Evolutionary conservation across 2,888 invertebrate species (phyloP).

Genomic region (Aleiodes testaceus): DNA sequence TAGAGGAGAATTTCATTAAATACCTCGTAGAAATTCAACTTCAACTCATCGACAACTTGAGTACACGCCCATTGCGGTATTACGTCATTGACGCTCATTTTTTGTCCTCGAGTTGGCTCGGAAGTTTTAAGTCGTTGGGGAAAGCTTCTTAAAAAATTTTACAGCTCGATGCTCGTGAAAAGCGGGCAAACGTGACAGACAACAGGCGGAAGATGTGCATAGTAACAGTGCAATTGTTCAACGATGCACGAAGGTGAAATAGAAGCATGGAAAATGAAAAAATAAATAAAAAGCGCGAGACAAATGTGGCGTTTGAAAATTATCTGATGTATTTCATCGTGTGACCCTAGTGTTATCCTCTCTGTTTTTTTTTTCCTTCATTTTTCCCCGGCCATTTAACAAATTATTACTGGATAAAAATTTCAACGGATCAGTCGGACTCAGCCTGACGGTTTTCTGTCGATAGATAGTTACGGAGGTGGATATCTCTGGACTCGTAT

Average conservation of each 20-base stretch:
- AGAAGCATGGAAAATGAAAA: neutral
- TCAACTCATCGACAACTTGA: constrained; percentile 45
- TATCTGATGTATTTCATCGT: constrained; percentile 27
- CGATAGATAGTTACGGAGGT: constrained; percentile 19
- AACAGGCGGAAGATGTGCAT: neutral
- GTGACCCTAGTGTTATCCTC: neutral
- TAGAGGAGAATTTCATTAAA: neutral
- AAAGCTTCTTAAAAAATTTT: constrained; percentile 34
- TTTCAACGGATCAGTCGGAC: constrained; percentile 17
- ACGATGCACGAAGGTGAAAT: constrained; percentile 7
- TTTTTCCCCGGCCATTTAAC: neutral
- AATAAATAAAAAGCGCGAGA: neutral
- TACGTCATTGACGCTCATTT: constrained; percentile 37
- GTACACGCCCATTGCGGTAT: constrained; percentile 41
- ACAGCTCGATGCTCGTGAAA: constrained; percentile 13
- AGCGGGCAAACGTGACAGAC: constrained; percentile 4
- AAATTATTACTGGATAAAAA: constrained; percentile 11
- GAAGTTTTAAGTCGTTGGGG: constrained; percentile 10
- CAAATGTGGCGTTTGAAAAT: constrained; percentile 18
- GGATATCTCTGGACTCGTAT: constrained; percentile 25
- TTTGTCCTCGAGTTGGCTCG: neutral
- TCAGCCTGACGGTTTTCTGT: constrained; percentile 9
- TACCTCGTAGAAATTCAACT: constrained; percentile 23
- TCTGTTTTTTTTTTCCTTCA: neutral
- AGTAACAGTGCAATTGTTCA: neutral